Base-by-base conservation (phyloP, 2,888 invertebrate genomes). In the Luperina testacea region DNA sequence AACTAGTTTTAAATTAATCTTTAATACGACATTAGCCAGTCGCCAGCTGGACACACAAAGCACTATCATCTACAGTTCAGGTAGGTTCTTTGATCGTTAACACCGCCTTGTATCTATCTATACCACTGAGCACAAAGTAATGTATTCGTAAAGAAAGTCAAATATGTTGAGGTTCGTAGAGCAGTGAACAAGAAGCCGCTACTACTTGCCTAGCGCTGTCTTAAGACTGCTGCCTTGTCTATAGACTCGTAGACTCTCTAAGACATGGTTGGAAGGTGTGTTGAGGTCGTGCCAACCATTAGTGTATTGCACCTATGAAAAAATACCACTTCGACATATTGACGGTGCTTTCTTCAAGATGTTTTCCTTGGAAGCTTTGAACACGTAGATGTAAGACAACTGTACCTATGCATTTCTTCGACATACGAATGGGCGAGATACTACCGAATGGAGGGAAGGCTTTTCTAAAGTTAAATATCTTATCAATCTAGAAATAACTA, bases 271-370 rank as follows among this genome's bases (percentile, higher is more conserved):
- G 5, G 11, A n/a, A 63, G 57, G 32, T 27, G 38, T 57, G 27
- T 72, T 48, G 71, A 59, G 67, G 15, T 27, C 13, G 57, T 48
- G 81, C 51, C 82, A 69, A 72, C 84, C 81, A 87, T 85, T 85
- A 87, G 57, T 13, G 77, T 77, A 87, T 76, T 83, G 75, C 79
- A 76, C 72, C 13, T 61, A 32, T 9, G 32, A 63, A n/a, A 59
- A 32, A 72, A 68, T 17, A 45, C 65, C 82, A 84, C 84, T 84
- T 76, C 20, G 61, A 38, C 68, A 74, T 82, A 84, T 84, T 84
- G 73, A 20, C 63, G 57, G 7, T 13, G 65, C 63, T 27, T 17
- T 65, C 72, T 76, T 42, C 48, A 51, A 77, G 59, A 73, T 59
- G 27, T 59, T 57, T n/a, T 64, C 8, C 69, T 64, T 32, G n/a